phyloP scores from a whole-genome alignment of 2,113 vertebrate genomes.

The Protomyctophum bolini region DNA sequence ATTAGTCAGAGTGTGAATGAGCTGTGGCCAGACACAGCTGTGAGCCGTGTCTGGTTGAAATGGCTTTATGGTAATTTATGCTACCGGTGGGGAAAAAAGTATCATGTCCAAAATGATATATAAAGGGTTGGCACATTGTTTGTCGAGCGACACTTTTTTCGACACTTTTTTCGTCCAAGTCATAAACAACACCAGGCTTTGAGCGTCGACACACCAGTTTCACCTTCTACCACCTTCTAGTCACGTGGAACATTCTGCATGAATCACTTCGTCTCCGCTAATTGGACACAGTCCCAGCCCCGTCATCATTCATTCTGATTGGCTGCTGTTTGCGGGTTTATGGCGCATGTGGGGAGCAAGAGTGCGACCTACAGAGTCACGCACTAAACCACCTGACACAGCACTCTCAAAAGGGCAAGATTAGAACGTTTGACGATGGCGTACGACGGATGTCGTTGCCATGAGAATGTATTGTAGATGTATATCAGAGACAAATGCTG shows the following conservation, averaged over 20 bases:
- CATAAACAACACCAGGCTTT: no score
- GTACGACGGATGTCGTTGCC: no score
- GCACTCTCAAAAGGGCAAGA: constrained; percentile 54
- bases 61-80: no score
- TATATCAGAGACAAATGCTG: neutral
- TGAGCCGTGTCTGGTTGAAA: no score
- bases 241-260: constrained; percentile 48
- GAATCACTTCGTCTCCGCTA: constrained; percentile 54
- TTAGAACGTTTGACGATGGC: constrained; percentile 37
- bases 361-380: constrained; percentile 32
- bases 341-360: constrained; percentile 27
- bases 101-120: no score
- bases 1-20: no score
- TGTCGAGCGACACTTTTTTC: no score
- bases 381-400: constrained; percentile 39
- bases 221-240: constrained; percentile 11
- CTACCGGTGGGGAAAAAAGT: no score
- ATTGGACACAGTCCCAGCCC: constrained; percentile 52
- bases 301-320: constrained; percentile 57
- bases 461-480: neutral
- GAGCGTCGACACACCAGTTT: neutral
- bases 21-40: no score
- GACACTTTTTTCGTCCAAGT: no score
- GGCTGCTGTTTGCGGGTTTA: constrained; percentile 45
- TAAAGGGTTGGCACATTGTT: no score